Evolutionary conservation across 1,140 invertebrate species (phyloP), one percentile per base, ranked within the genome.

Genomic region (Drosophila tsacasi): DNA sequence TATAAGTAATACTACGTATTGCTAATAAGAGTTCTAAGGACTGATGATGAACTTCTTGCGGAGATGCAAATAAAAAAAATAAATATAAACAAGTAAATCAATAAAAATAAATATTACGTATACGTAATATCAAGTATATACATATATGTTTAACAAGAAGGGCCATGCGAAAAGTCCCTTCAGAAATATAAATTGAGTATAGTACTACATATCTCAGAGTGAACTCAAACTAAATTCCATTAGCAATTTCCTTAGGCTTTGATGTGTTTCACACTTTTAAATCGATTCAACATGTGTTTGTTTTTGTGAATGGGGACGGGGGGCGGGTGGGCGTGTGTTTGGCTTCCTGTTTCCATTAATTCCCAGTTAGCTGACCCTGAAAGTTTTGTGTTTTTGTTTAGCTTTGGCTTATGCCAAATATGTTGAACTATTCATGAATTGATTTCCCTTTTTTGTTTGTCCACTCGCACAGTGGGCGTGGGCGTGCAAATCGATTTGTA

Each of bases 341-440:
- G 39, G 35, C 62, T 76, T 76, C 60, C 71, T 76, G 73, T 59
- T 60, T 67, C 73, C 46, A 76, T 76, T 76, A 67, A 54, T 59
- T 35, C 44, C 50, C 65, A 32, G 37, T 50, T 37, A 54, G 57
- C 50, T 69, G 64, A 69, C 75, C 75, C 75, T 77, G 75, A 77
- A 69, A 68, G 49, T 68, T 49, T 17, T 62, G 47, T 60, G 60
- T 76, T 66, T 76, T 52, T 62, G 47, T 57, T 64, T 54, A 32
- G 27, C 50, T 19, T 54, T 39, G 61, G 40, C 54, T 54, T n/a
- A 27, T 46, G 27, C 63, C 61, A 35, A 67, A 65, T 37, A 52
- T 76, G 62, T 44, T 66, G 21, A 76, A 66, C 71, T 64, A 75
- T 75, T 64, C 58, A 57, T 75, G 69, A 63, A 75, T 63, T 40